Base-by-base conservation (phyloP, 2,113 vertebrate species). In the Melanerpes formicivorus region DNA sequence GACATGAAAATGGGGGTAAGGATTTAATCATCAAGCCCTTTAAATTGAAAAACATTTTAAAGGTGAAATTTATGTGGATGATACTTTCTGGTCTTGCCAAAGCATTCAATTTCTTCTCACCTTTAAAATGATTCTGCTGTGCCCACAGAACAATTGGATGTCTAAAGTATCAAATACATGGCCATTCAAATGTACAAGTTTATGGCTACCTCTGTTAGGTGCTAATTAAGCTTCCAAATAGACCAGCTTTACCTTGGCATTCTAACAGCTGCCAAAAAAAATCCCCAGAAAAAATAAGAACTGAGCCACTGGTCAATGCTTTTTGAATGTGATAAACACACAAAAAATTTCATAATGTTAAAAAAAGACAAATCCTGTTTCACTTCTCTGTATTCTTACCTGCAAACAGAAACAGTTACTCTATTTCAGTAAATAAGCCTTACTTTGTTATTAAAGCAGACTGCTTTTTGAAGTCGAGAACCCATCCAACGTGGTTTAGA, bases 311-410 rank as follows among this genome's bases (percentile, higher is more conserved):
- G 74, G 74, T 97, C 97, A 98, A 97, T 98, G 98, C 98, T 98
- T 98, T 98, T 98, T 98, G 98, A 98, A 97, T 80, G 90, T 92
- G 95, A 96, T 96, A 97, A 98, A 98, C 98, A 98, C 98, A 98
- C 98, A 98, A 87, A 91, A 95, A 96, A 93, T 94, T 93, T 58
- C 10, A 62, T 86, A 88, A 66, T 66, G 46, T 70, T 16, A 3
- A 59, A 27, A 44, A 88, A 64, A 30, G 34, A 34, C 34, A 34
- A 60, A 25, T 90, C 79, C 84, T 91, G 50, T 95, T 97, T 96
- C 80, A 93, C 73, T 97, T 94, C 80, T 90, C 59, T 97, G 95
- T 97, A 92, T 98, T 98, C 98, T 98, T 96, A 98, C 98, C 98
- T 98, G 98, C 98, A 98, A 98, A 98, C 98, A 98, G 98, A 98